Conservation (phyloP, 2,888 invertebrate species). For the Lomographa bimaculata region DNA sequence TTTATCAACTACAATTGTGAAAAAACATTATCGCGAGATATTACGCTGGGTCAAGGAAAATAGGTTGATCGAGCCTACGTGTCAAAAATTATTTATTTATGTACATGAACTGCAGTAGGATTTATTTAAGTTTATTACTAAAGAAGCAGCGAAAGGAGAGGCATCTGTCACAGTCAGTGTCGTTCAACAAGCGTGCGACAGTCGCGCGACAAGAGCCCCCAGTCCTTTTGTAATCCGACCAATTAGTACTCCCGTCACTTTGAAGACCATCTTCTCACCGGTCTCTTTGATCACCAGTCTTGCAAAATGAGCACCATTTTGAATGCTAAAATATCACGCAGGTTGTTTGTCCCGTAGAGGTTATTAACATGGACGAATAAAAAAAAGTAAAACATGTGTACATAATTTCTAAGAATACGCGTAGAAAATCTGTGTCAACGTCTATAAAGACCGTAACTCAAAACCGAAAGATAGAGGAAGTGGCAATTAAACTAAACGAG, state of each 20-base stretch:
- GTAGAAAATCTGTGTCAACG: constrained; percentile 60
- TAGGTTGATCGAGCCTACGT: too few species aligned
- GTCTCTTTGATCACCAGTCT: constrained; percentile 65
- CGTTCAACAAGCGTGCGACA: constrained; percentile 39
- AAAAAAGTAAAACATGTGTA: constrained; percentile 36
- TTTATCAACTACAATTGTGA: too few species aligned
- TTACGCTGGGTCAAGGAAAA: too few species aligned
- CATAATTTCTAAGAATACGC: constrained; percentile 57
- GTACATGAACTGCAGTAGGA: constrained; percentile 1
- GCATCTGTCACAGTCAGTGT: constrained; percentile 38
- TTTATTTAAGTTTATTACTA: constrained; percentile 1
- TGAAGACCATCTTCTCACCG: constrained; percentile 50
- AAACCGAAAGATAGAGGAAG: constrained; percentile 57
- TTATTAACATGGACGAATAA: constrained; percentile 59
- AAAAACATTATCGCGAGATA: too few species aligned
- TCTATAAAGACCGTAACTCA: constrained; percentile 53
- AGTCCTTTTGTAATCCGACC: constrained; percentile 62
- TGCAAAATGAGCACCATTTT: constrained; percentile 67
- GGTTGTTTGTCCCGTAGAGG: constrained; percentile 54
- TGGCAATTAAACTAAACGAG: constrained; percentile 57
- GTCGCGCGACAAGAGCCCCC: constrained; percentile 41
- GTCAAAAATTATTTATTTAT: too few species aligned
- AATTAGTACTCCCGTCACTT: constrained; percentile 71
- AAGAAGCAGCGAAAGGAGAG: constrained; percentile 4
- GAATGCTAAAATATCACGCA: constrained; percentile 58